Conservation (phyloP, 1,140 invertebrate species). For the Cherax quadricarinatus region DNA sequence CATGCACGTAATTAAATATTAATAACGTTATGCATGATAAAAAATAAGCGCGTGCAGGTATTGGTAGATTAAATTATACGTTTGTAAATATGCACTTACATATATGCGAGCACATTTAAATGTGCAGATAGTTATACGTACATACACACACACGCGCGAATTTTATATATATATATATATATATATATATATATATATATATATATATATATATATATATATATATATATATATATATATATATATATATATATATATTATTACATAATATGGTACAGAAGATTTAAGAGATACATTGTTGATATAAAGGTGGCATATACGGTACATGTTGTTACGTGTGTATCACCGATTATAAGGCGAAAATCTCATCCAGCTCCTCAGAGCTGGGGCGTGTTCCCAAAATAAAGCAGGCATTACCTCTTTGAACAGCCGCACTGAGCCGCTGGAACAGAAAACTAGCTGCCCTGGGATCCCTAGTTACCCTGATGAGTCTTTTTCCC, state of each 20-base stretch:
- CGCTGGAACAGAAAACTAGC: too few species aligned
- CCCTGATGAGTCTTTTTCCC: too few species aligned
- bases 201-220: slow-evolving; percentile 34
- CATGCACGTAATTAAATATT: slow-evolving; percentile 1
- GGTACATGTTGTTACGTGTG: too few species aligned
- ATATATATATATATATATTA: not conserved
- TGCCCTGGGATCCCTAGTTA: too few species aligned
- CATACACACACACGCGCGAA: not conserved
- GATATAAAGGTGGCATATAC: too few species aligned
- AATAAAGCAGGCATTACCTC: too few species aligned
- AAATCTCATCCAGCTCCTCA: too few species aligned
- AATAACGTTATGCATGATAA: slow-evolving; percentile 5
- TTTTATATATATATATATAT: slow-evolving; percentile 31
- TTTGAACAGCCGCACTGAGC: too few species aligned
- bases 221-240: slow-evolving; percentile 23
- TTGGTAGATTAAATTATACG: not conserved
- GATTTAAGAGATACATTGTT: too few species aligned
- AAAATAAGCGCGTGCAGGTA: not conserved
- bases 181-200: slow-evolving; percentile 41
- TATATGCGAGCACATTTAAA: not conserved
- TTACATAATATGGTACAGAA: too few species aligned
- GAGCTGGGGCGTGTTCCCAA: too few species aligned
- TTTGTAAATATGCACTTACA: not conserved
- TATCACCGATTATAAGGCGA: too few species aligned
- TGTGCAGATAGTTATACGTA: not conserved